These are phyloP conservation scores for Morone chrysops DNA, from an alignment of 2,113 vertebrate genomes.

Conservation along the genomic window DNA sequence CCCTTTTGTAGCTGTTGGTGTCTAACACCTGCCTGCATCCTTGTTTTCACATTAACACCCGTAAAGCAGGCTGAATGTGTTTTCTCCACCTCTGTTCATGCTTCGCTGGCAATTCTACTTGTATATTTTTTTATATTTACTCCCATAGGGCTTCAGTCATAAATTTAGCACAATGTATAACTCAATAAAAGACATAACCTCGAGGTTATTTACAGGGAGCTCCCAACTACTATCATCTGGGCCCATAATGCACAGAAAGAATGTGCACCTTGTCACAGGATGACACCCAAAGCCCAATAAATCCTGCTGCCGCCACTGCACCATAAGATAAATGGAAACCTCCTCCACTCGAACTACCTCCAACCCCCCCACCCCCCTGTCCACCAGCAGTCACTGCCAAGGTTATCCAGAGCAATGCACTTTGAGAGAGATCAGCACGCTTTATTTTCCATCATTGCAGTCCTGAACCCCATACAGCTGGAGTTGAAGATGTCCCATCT, in stretches of 20 bases:
- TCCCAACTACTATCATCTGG: conserved; percentile 69
- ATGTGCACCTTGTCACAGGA: conserved; percentile 79
- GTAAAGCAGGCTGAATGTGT: conserved; percentile 2
- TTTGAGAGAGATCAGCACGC: conserved; percentile 61
- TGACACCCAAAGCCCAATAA: conserved; percentile 81
- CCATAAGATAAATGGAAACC: conserved; percentile 77
- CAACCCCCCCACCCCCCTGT: background rate
- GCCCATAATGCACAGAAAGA: conserved; percentile 76
- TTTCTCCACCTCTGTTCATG: conserved; percentile 23
- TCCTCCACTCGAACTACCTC: conserved; percentile 29
- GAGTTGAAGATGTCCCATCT: conserved; percentile 25
- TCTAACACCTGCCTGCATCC: conserved; percentile 4
- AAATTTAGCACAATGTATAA: conserved; percentile 72
- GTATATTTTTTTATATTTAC: conserved; percentile 46
- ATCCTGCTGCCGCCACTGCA: conserved; percentile 68
- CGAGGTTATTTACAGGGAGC: conserved; percentile 81
- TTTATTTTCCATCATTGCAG: conserved; percentile 63
- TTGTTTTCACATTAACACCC: conserved; percentile 13
- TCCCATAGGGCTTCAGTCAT: conserved; percentile 54
- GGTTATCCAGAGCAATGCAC: conserved; percentile 55
- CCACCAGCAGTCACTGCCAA: conserved; percentile 71
- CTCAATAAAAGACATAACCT: conserved; percentile 76
- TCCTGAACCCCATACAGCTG: conserved; percentile 14
- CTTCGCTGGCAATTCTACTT: conserved; percentile 19
- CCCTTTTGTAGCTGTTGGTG: background rate